Base-by-base conservation (phyloP, 2,888 invertebrate species). In the Eristalinus sepulchralis region DNA sequence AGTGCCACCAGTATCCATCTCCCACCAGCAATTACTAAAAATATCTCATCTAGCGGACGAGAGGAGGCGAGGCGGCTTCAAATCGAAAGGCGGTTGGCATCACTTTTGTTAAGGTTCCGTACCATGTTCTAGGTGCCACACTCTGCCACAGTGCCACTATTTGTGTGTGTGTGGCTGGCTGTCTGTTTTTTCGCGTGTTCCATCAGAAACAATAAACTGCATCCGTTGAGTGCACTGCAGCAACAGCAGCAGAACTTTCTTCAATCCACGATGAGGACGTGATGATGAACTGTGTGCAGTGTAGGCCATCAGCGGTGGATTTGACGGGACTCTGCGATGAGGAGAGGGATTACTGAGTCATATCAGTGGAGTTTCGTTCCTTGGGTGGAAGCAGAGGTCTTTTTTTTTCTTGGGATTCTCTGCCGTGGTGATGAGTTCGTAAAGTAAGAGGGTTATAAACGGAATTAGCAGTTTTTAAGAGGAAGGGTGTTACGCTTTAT, bases 1-100 rank as follows among this genome's bases (percentile, higher is more conserved):
- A 66, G 36, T 70, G 53, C 73, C 79, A 71, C 64, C 57, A 64
- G 73, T 71, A 79, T 83, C 71, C 83, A 86, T 86, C 86, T 83
- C 83, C 75, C 86, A 71, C 86, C 75, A 86, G 79, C 86, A 83
- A 82, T 86, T 78, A 39, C 86, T 86, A 86, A 86, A 83, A 86
- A 86, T 86, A 86, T 85, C 81, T 24, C 47, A 47, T 75, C 80
- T 57, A 78, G 27, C 66, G 33, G 34, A 22, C 13, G n/a, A 36
- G 47, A 20, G 24, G n/a, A 27, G 55, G 59, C 17, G 13, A 22
- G n/a, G 10, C 62, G 39, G 47, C 79, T 64, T 68, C 57, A 83
- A 75, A 79, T 79, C 64, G 64, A 80, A 80, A 17, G 47, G 80
- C 70, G 80, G 70, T 70, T 66, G 75, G 75, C 53, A 80, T 84